These are phyloP conservation scores for Callopanchax toddi DNA, from an alignment of 2,113 vertebrate genomes.

Conservation along the genomic window DNA sequence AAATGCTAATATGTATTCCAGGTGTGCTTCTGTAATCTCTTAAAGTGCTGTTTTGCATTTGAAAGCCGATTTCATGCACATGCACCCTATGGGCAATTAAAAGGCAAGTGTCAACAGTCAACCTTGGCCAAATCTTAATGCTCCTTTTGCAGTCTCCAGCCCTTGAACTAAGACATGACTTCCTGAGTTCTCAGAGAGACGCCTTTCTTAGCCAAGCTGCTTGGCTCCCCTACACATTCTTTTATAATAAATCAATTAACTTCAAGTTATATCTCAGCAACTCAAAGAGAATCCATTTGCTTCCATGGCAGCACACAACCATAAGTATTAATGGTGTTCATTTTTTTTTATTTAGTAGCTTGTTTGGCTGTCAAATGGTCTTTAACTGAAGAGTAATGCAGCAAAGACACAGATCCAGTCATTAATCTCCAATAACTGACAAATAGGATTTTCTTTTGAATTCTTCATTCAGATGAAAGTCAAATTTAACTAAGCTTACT, in stretches of 20 bases:
- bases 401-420: too few species aligned
- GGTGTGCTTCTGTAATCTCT: constrained; percentile 69
- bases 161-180: constrained; percentile 54
- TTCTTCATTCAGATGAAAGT: too few species aligned
- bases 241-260: constrained; percentile 44
- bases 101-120: constrained; percentile 63
- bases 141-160: constrained; percentile 54
- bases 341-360: background rate
- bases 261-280: constrained; percentile 14
- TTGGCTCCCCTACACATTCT: constrained; percentile 22
- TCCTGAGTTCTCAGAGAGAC: constrained; percentile 23
- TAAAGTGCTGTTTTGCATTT: constrained; percentile 73
- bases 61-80: constrained; percentile 59
- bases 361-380: constrained; percentile 5
- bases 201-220: background rate
- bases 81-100: constrained; percentile 62
- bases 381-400: too few species aligned
- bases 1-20: constrained; percentile 65
- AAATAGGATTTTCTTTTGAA: too few species aligned
- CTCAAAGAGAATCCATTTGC: constrained; percentile 1
- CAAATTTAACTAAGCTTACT: too few species aligned
- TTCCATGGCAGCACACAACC: constrained; percentile 1
- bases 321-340: constrained; percentile 17
- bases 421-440: too few species aligned
- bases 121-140: constrained; percentile 70